These are phyloP conservation scores for Eudyptes chrysolophus DNA, from an alignment of 2,113 vertebrate genomes.

Conservation along the genomic window DNA sequence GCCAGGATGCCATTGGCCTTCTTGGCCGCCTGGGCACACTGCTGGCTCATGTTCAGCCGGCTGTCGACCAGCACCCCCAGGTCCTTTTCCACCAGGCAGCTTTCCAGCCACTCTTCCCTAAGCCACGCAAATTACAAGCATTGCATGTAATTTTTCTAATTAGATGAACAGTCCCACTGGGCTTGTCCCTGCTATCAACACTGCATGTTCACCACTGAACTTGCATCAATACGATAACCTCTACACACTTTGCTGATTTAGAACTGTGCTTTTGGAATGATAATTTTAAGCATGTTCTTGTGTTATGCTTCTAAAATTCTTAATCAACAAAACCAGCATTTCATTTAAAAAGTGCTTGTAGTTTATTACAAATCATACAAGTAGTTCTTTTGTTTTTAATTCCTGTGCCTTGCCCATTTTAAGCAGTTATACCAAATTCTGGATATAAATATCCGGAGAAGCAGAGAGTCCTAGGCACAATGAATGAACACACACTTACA, in stretches of 20 bases:
- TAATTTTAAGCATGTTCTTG: background rate
- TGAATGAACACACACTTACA: background rate
- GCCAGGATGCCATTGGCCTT: no score
- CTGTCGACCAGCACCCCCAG: no score
- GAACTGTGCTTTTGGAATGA: background rate
- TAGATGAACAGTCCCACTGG: background rate
- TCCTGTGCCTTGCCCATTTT: background rate
- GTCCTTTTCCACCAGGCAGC: no score
- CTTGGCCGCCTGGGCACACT: no score
- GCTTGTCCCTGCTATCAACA: background rate
- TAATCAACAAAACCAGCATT: background rate
- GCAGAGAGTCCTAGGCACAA: background rate
- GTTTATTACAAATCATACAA: background rate
- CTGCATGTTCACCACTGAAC: background rate
- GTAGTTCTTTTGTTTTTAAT: background rate
- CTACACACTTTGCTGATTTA: background rate
- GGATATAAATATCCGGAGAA: background rate
- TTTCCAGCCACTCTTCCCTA: no score
- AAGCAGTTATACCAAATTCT: background rate
- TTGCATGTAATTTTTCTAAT: background rate
- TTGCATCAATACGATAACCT: background rate
- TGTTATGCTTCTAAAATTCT: background rate
- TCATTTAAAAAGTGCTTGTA: background rate
- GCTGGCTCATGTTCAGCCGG: no score
- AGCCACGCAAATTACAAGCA: no score